Percentiles rank a stretch among this genome's conserved stretches.
phyloP scores from a whole-genome alignment of 2,797 vertebrate genomes.

The Ptychadena robeensis region DNA sequence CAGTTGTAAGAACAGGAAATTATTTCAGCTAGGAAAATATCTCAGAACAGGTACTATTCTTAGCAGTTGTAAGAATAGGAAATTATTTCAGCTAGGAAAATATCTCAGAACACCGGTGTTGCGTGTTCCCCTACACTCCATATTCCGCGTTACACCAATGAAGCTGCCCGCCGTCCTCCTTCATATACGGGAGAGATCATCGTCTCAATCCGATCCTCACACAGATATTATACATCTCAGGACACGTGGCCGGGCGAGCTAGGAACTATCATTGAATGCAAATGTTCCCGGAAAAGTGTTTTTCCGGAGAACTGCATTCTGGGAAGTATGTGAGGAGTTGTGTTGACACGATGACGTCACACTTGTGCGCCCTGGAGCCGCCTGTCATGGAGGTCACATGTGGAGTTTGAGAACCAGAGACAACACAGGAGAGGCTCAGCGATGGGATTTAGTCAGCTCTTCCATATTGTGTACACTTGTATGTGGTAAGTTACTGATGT shows the following conservation, averaged over 20 bases:
- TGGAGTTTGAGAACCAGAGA: not conserved
- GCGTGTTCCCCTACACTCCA: too few relatives aligned
- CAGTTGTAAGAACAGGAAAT: too few relatives aligned
- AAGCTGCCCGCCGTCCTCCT: not conserved
- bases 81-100: too few relatives aligned
- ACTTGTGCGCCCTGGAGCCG: not conserved
- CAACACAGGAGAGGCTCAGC: not conserved
- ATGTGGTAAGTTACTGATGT: too few relatives aligned
- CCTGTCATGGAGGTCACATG: constrained; percentile 33
- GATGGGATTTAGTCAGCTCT: too few relatives aligned
- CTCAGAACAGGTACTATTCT: too few relatives aligned
- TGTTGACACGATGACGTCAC: not conserved
- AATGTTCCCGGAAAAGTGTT: not conserved
- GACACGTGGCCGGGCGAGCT: too few relatives aligned
- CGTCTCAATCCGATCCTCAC: not conserved
- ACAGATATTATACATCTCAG: too few relatives aligned
- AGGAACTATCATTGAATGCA: not conserved
- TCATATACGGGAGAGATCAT: not conserved
- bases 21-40: too few relatives aligned
- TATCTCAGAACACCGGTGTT: too few relatives aligned
- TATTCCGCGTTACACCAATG: not conserved
- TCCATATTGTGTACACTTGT: too few relatives aligned
- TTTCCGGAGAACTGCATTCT: not conserved
- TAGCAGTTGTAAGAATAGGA: too few relatives aligned
- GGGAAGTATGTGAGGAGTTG: constrained; percentile 41